These are phyloP conservation scores for Brevipalpus yothersi DNA, from an alignment of 1,140 invertebrate genomes.

Conservation along the genomic window DNA sequence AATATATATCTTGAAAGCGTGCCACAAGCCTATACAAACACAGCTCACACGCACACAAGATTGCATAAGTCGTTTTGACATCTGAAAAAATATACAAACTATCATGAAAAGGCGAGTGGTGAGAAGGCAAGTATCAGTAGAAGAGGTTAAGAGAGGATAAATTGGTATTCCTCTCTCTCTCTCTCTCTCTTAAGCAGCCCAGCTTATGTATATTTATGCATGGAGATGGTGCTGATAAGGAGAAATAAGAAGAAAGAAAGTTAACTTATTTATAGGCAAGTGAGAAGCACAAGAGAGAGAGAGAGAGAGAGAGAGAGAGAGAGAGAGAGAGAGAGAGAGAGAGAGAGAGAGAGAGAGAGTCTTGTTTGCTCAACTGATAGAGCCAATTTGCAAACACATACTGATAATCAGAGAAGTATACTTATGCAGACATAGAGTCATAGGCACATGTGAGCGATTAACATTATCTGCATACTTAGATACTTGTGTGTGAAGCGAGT, in stretches of 20 bases:
- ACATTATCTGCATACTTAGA: no score
- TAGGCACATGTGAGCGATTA: no score
- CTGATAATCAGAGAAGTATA: neutral
- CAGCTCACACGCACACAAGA: neutral
- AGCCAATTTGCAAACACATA: neutral
- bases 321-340: neutral
- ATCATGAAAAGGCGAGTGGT: neutral
- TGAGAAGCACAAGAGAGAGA: no score
- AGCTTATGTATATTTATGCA: neutral
- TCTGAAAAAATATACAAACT: neutral
- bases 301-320: neutral
- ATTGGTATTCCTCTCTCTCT: neutral
- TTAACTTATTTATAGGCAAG: no score
- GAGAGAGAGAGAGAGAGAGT: neutral
- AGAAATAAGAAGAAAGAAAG: no score
- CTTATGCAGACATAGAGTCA: neutral
- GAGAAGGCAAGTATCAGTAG: neutral
- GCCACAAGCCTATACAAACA: neutral
- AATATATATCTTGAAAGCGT: neutral
- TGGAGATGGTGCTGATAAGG: neutral
- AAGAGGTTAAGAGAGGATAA: neutral
- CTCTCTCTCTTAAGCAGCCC: neutral
- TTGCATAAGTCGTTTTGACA: neutral
- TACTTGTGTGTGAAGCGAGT: no score
- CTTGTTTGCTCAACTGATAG: neutral